A percentile compares a stretch with the other conserved stretches of the same genome.
Conservation (phyloP, 2,797 vertebrate species). For the Chelonia mydas region DNA sequence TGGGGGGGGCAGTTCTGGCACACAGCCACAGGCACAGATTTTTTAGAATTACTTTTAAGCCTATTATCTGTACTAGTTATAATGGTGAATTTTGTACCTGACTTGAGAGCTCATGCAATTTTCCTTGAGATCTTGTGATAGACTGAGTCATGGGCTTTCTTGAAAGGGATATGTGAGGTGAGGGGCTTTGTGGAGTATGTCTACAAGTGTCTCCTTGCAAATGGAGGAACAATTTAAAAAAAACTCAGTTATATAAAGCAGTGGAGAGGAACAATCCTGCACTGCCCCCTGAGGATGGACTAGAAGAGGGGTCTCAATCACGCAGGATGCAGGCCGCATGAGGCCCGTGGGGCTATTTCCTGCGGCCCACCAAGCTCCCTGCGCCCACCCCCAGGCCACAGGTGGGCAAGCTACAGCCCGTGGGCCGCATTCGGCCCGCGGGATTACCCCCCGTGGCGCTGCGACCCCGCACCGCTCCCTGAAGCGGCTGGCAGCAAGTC, state of each 20-base stretch:
- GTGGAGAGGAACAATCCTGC: not conserved
- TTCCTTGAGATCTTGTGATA: not conserved
- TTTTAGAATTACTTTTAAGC: not conserved
- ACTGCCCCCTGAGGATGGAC: not conserved
- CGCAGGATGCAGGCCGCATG: too few species aligned
- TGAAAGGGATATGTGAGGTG: not conserved
- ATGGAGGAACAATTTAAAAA: constrained; percentile 21
- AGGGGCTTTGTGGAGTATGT: not conserved
- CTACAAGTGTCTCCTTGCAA: not conserved
- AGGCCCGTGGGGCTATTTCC: too few species aligned
- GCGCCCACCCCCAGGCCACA: too few species aligned
- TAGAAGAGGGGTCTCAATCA: too few species aligned
- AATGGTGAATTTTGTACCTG: not conserved
- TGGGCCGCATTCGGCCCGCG: too few species aligned
- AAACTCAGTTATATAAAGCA: not conserved
- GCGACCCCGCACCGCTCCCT: too few species aligned
- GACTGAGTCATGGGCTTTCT: not conserved
- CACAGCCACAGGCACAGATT: not conserved
- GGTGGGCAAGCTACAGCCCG: too few species aligned
- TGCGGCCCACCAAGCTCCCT: too few species aligned
- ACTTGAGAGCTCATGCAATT: not conserved
- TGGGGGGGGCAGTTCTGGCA: not conserved
- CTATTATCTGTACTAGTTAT: not conserved
- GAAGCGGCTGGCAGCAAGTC: too few species aligned
- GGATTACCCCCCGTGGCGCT: too few species aligned